Evolutionary conservation across 2,888 invertebrate genomes (phyloP).

Genomic region (Papilio protenor): DNA sequence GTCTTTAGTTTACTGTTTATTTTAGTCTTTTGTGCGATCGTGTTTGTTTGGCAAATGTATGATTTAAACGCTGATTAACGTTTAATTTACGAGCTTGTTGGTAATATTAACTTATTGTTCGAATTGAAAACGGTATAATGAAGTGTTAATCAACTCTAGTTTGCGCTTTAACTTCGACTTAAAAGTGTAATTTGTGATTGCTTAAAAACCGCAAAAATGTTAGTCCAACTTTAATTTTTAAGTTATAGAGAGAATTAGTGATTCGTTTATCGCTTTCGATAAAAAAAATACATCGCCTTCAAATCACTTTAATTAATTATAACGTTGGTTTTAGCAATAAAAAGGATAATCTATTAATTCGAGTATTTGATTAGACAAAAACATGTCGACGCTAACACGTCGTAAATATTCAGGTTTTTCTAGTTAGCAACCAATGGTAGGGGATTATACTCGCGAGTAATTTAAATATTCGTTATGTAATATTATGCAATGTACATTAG

Average conservation of each 20-base stretch:
- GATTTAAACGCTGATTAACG: slow-evolving; percentile 70
- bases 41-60: slow-evolving; percentile 70
- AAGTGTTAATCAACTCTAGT: slow-evolving; percentile 49
- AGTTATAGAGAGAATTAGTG: background rate
- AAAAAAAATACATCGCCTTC: background rate
- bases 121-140: slow-evolving; percentile 48
- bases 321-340: slow-evolving; percentile 4
- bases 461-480: background rate
- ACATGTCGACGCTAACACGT: slow-evolving; percentile 30
- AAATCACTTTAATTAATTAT: slow-evolving; percentile 15
- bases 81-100: slow-evolving; percentile 54
- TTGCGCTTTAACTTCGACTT: background rate
- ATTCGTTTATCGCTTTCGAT: background rate
- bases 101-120: slow-evolving; percentile 52
- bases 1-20: slow-evolving; percentile 62
- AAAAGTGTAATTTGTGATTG: background rate
- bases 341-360: slow-evolving; percentile 16
- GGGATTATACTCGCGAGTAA: background rate
- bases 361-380: slow-evolving; percentile 32
- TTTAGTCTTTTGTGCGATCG: slow-evolving; percentile 62
- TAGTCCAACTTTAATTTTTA: too few species aligned
- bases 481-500: slow-evolving; percentile 1
- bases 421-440: slow-evolving; percentile 2
- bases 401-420: slow-evolving; percentile 20
- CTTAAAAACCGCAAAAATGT: too few species aligned